Base-by-base conservation (phyloP, 2,888 invertebrate genomes). In the Ennomos quercinarius region DNA sequence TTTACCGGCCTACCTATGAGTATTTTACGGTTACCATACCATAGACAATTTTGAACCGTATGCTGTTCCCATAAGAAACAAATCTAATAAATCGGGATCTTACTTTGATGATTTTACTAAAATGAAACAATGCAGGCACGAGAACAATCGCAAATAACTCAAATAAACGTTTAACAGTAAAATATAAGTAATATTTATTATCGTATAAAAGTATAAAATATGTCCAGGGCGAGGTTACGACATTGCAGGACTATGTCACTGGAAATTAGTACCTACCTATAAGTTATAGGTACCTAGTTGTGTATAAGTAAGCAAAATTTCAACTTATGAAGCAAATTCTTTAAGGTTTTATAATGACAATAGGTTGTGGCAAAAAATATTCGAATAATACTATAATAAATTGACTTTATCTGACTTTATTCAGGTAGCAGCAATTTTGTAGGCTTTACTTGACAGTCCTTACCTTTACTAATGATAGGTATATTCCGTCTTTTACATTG, bases 101-200 rank as follows among this genome's bases (percentile, higher is more conserved):
- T 37, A 12, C 36, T 36, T 36, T 9, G 4, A 37, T 34, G 34
- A 34, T 12, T 9, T 12, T 9, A 53, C 45, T 54, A 57, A 56
- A 44, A 51, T 55, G 57, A 52, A 11, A 52, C 45, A 49, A 36
- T 44, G 11, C 49, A 35, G 9, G 35, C 50, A 12, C 17, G 12
- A 56, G 61, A 64, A 67, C 67, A 67, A 67, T 67, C 49, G 62
- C 48, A 51, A 50, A 67, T 64, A 67, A 64, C 55, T 67, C 54
- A 64, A 39, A 9, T 12, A 43, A 53, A 49, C 41, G 57, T 49
- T n/a, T 38, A 50, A 52, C 62, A 49, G 53, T 63, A 50, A 65
- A 50, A 52, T 34, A 45, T 56, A n/a, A n/a, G n/a, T n/a, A 46
- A 51, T 49, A 57, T 63, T 63, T 59, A 63, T 6, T 55, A 42